Percentiles rank a stretch among this genome's conserved stretches.
These are phyloP conservation scores for Grammomys surdaster DNA, from an alignment of 2,113 vertebrate species.

Conservation along the genomic window DNA sequence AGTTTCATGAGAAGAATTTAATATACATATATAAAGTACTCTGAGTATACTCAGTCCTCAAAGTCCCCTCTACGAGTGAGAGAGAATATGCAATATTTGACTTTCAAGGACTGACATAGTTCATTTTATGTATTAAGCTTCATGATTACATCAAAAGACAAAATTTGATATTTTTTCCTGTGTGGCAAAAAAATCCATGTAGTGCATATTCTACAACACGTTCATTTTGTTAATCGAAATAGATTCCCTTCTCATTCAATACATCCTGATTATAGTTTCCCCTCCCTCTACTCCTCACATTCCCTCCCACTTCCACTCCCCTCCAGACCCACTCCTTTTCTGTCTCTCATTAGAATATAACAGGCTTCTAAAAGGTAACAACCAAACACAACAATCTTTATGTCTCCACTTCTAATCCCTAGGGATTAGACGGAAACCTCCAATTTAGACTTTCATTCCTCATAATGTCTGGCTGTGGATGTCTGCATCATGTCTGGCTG, in stretches of 20 bases:
- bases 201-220: too few species aligned
- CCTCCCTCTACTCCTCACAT: background rate
- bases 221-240: too few species aligned
- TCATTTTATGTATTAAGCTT: background rate
- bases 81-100: background rate
- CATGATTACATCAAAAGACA: background rate
- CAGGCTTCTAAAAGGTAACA: background rate
- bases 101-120: background rate
- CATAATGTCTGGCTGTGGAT: background rate
- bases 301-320: background rate
- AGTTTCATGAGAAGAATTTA: background rate
- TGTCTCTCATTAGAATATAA: background rate
- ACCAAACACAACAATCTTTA: background rate
- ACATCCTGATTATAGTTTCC: background rate
- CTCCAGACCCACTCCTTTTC: background rate
- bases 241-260: background rate
- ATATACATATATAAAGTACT: background rate
- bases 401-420: background rate
- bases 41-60: background rate
- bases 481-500: background rate
- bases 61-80: background rate
- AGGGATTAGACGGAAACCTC: background rate
- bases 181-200: background rate
- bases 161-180: background rate
- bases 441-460: background rate